phyloP scores from a whole-genome alignment of 2,113 vertebrate species.

The Eurystomus gularis region DNA sequence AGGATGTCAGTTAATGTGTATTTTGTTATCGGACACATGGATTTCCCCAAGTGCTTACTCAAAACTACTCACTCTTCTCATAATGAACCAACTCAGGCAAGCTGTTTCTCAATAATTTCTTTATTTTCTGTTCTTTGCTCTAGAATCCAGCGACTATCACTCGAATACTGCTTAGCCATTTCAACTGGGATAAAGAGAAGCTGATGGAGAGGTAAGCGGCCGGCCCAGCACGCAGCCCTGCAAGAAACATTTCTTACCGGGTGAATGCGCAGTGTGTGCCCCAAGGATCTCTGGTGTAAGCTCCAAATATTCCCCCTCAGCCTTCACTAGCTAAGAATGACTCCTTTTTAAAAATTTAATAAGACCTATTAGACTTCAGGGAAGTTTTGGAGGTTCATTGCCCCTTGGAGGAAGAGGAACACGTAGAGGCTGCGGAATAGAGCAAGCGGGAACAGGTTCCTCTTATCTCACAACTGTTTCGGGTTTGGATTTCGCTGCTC shows the following conservation, averaged over 20 bases:
- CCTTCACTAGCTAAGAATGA: not conserved
- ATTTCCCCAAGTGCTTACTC: not conserved
- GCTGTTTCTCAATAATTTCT: not conserved
- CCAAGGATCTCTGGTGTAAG: not conserved
- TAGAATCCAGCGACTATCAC: slow-evolving; percentile 99
- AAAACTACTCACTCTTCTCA: not conserved
- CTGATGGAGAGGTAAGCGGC: slow-evolving; percentile 95
- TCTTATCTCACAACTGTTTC: not conserved
- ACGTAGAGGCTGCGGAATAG: not conserved
- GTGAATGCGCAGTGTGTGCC: not conserved
- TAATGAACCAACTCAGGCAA: not conserved
- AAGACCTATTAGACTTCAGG: not conserved
- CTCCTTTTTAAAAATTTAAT: not conserved
- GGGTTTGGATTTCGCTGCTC: not conserved
- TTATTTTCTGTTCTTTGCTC: slow-evolving; percentile 14
- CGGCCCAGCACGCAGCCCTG: not conserved
- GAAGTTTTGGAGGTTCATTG: not conserved
- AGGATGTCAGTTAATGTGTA: not conserved
- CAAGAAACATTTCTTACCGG: not conserved
- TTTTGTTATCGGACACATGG: not conserved
- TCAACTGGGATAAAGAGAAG: slow-evolving; percentile 99
- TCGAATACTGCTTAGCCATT: slow-evolving; percentile 99
- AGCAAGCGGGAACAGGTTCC: slow-evolving; percentile 4
- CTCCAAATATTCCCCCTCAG: not conserved
- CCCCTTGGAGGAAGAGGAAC: not conserved